These are phyloP conservation scores for Vultur gryphus DNA, from an alignment of 2,797 vertebrate species.

Conservation along the genomic window DNA sequence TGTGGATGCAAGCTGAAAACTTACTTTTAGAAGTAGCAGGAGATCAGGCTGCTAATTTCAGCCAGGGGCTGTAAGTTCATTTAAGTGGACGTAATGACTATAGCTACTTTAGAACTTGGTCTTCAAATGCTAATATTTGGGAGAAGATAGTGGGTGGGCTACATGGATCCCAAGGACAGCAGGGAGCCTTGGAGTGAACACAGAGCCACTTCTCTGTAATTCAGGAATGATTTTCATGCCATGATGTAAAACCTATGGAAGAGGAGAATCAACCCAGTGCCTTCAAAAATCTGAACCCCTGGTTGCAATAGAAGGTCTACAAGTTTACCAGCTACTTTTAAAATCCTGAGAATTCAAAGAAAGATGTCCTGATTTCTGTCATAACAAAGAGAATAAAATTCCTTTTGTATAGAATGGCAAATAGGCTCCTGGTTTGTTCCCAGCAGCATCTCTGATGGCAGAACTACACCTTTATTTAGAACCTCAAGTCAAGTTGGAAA, in stretches of 20 bases:
- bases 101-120: background rate
- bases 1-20: background rate
- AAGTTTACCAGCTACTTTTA: background rate
- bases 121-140: background rate
- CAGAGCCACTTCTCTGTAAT: background rate
- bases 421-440: background rate
- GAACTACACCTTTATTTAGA: background rate
- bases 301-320: background rate
- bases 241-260: background rate
- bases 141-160: background rate
- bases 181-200: background rate
- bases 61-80: background rate
- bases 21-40: background rate
- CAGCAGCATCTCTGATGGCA: background rate
- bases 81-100: background rate
- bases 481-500: background rate
- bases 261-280: background rate
- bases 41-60: background rate
- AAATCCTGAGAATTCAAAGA: background rate
- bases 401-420: background rate
- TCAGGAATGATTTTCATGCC: background rate
- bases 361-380: background rate
- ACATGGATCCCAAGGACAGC: background rate
- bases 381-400: background rate
- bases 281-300: background rate